Conservation (phyloP, 2,888 invertebrate species). For the Xestia c-nigrum region DNA sequence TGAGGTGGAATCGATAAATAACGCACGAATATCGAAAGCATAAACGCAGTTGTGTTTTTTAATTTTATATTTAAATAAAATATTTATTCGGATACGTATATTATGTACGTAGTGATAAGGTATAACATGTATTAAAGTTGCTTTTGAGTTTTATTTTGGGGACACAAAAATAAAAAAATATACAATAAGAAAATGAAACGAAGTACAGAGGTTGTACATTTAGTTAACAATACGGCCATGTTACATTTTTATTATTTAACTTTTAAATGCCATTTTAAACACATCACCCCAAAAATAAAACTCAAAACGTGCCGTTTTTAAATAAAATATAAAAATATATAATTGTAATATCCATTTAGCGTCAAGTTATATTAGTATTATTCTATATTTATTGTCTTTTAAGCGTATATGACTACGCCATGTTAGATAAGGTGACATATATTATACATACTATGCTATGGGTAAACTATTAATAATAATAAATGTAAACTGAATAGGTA, state of each 20-base stretch:
- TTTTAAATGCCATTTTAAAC: slow-evolving; percentile 21
- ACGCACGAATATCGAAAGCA: slow-evolving; percentile 83
- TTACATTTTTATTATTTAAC: slow-evolving; percentile 26
- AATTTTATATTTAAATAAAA: slow-evolving; percentile 88
- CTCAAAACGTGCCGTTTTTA: slow-evolving; percentile 56
- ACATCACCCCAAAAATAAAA: slow-evolving; percentile 46
- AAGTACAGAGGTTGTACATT: slow-evolving; percentile 55
- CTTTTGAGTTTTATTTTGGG: slow-evolving; percentile 66
- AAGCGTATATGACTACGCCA: slow-evolving; percentile 63
- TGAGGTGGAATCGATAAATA: slow-evolving; percentile 64
- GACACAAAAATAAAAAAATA: slow-evolving; percentile 36
- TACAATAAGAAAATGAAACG: slow-evolving; percentile 30
- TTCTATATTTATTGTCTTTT: slow-evolving; percentile 71
- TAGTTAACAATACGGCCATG: slow-evolving; percentile 27
- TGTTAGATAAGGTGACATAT: slow-evolving; percentile 62
- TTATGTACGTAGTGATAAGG: slow-evolving; percentile 81
- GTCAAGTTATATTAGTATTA: slow-evolving; percentile 76
- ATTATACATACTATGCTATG: slow-evolving; percentile 65
- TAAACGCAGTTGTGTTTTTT: slow-evolving; percentile 86
- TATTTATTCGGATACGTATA: slow-evolving; percentile 88
- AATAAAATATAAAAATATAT: slow-evolving; percentile 69
- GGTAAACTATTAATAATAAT: slow-evolving; percentile 58
- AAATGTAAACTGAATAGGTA: slow-evolving; percentile 64
- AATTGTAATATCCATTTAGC: slow-evolving; percentile 82
- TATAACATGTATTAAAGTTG: slow-evolving; percentile 64